Conservation (phyloP, 2,113 vertebrate species). For the Rhegmatorhina hoffmannsi region DNA sequence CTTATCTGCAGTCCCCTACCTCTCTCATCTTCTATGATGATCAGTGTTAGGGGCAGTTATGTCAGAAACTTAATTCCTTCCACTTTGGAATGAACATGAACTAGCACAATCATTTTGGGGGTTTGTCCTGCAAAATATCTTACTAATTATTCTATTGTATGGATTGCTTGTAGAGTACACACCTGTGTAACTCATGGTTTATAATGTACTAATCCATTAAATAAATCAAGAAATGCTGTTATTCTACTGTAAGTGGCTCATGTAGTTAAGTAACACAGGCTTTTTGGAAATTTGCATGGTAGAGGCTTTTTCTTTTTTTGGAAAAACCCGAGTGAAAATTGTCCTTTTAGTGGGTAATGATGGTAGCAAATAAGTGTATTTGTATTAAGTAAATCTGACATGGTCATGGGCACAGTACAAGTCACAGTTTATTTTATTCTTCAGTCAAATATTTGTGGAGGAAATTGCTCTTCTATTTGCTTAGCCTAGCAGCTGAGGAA, state of each 20-base stretch:
- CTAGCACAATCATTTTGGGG: background rate
- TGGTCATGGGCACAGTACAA: background rate
- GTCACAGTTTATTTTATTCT: background rate
- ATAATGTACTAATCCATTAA: background rate
- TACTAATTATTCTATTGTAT: background rate
- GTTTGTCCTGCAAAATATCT: background rate
- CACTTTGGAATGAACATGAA: background rate
- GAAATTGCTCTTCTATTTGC: background rate
- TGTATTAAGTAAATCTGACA: background rate
- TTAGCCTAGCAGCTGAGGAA: background rate
- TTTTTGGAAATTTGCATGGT: background rate
- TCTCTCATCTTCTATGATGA: background rate
- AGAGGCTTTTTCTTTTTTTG: background rate
- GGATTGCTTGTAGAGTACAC: background rate
- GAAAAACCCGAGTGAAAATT: background rate
- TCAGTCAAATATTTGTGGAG: background rate
- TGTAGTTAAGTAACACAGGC: background rate
- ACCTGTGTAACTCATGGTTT: background rate
- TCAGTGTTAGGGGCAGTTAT: background rate
- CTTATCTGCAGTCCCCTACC: background rate
- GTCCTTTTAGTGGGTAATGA: background rate
- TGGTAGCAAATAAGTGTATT: background rate
- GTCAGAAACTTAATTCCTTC: background rate
- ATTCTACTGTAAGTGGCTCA: background rate
- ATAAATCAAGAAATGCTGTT: background rate